These are phyloP conservation scores for Desmodus rotundus DNA, from an alignment of 2,113 vertebrate genomes.

Conservation along the genomic window DNA sequence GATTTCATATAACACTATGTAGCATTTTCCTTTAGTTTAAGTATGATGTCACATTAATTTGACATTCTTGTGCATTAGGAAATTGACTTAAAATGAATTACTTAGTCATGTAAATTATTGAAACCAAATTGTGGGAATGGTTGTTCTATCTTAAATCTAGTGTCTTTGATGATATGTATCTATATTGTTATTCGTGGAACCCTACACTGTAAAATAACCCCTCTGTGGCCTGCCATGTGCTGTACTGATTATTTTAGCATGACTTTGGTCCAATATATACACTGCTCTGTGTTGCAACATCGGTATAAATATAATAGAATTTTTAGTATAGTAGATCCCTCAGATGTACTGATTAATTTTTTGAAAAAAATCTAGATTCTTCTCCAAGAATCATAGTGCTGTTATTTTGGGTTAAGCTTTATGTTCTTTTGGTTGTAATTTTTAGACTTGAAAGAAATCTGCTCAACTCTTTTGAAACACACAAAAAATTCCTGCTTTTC, in stretches of 20 bases:
- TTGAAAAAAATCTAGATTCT: not conserved
- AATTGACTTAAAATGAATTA: not conserved
- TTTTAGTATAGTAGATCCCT: not conserved
- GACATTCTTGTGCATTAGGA: not conserved
- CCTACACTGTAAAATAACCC: not conserved
- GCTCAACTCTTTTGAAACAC: slow-evolving; percentile 10
- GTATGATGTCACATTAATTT: not conserved
- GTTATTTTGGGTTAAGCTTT: not conserved
- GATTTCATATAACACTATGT: not conserved
- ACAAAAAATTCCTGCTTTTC: not conserved
- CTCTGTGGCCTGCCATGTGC: not conserved
- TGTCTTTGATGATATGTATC: not conserved
- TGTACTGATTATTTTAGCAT: not conserved
- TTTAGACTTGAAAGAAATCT: slow-evolving; percentile 45
- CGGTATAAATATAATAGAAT: not conserved
- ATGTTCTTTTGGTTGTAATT: not conserved
- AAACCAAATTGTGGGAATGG: not conserved
- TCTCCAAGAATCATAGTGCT: not conserved
- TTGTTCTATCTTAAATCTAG: not conserved
- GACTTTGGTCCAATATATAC: not conserved
- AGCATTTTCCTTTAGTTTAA: not conserved
- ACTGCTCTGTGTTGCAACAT: not conserved
- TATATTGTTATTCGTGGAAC: not conserved
- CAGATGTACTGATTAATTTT: not conserved
- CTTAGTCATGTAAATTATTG: not conserved